A percentile compares a stretch with the other conserved stretches of the same genome.
Conservation (phyloP, 1,140 invertebrate species). For the Drosophila repleta region DNA sequence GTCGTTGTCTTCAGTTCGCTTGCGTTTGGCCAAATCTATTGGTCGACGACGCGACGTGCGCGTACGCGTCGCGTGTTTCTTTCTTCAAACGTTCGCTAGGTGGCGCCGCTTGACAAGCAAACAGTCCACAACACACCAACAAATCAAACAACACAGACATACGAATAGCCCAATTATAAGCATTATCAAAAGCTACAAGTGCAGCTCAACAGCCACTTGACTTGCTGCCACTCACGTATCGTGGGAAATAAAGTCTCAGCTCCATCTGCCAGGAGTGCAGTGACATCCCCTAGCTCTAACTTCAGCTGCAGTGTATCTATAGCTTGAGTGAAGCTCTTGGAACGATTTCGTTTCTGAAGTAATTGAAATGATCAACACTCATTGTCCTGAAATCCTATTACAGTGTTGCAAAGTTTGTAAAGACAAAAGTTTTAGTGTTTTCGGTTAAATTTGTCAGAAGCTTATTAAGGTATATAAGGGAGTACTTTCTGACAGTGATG, state of each 20-base stretch:
- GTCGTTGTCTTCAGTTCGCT: constrained; percentile 77
- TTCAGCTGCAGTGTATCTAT: not conserved
- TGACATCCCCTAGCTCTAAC: not conserved
- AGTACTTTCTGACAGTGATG: no score
- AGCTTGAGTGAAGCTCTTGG: not conserved
- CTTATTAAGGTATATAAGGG: no score
- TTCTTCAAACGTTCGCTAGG: constrained; percentile 37
- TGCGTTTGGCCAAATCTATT: constrained; percentile 78
- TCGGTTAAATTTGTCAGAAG: no score
- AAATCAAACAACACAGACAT: constrained; percentile 3
- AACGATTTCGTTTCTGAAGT: no score
- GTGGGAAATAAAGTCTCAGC: not conserved
- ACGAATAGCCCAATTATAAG: constrained; percentile 7
- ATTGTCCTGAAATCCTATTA: not conserved
- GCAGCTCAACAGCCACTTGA: not conserved
- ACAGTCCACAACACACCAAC: not conserved
- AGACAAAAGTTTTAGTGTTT: not conserved
- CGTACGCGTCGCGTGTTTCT: constrained; percentile 40
- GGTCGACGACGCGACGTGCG: constrained; percentile 69
- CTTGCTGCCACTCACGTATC: not conserved
- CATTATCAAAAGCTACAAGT: no score
- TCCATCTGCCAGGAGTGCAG: not conserved
- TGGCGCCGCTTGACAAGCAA: constrained; percentile 48
- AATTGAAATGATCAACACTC: not conserved
- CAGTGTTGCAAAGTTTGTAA: not conserved